A percentile compares a stretch with the other conserved stretches of the same genome.
These are phyloP conservation scores for Galagoides demidoff DNA, from an alignment of 2,797 vertebrate species.

Conservation along the genomic window DNA sequence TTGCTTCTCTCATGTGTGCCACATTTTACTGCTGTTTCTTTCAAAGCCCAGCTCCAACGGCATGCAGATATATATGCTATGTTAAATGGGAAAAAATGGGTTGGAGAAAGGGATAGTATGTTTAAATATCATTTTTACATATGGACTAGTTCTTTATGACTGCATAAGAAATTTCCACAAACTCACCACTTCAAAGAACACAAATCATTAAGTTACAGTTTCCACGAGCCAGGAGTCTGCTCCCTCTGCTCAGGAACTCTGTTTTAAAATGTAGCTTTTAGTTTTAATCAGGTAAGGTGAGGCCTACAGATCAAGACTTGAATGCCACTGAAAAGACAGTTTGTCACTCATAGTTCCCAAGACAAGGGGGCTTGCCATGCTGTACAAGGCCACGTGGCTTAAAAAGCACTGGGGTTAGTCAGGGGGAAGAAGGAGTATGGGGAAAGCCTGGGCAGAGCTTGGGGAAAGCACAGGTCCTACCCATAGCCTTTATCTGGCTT, in stretches of 20 bases:
- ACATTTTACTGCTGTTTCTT: slow-evolving; percentile 25
- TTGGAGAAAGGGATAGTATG: slow-evolving; percentile 12
- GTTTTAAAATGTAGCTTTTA: not conserved
- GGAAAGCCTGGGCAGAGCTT: not conserved
- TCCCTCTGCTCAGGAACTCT: not conserved
- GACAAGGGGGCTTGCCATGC: not conserved
- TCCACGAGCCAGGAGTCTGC: not conserved
- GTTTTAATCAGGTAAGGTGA: not conserved
- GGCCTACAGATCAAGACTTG: not conserved
- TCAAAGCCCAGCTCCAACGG: not conserved
- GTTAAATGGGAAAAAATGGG: not conserved
- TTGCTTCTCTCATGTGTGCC: slow-evolving; percentile 1
- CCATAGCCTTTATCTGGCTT: not conserved
- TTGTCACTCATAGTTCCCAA: not conserved
- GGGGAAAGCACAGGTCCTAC: no score
- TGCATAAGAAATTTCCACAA: not conserved
- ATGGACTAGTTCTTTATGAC: not conserved
- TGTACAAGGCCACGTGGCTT: not conserved
- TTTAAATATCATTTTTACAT: slow-evolving; percentile 51
- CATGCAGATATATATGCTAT: not conserved
- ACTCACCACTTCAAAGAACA: slow-evolving; percentile 7
- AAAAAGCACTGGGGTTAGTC: not conserved
- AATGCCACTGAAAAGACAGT: slow-evolving; percentile 5
- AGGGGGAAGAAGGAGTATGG: not conserved
- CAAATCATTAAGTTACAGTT: slow-evolving; percentile 34